Evolutionary conservation across 2,888 invertebrate species (phyloP).

Genomic region (Drosophila greeni): DNA sequence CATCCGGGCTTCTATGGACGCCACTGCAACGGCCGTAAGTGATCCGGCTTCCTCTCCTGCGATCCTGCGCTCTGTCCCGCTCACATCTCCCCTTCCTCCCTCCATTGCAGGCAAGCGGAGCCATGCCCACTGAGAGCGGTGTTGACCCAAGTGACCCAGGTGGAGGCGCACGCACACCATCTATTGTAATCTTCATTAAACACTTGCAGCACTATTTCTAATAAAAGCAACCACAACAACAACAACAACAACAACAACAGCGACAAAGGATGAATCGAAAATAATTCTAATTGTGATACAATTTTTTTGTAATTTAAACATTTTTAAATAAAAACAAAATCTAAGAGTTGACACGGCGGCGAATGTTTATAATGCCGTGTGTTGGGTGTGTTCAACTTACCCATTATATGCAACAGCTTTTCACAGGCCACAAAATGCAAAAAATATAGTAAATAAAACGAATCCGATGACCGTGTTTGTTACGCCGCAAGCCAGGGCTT

Average conservation of each 20-base stretch:
- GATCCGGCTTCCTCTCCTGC: neutral
- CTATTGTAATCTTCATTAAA: conserved; percentile 39
- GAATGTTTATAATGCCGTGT: neutral
- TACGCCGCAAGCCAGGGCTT: conserved; percentile 11
- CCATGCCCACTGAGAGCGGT: conserved; percentile 39
- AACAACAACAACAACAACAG: conserved; percentile 30
- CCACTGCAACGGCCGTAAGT: conserved; percentile 87
- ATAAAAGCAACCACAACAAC: conserved; percentile 45
- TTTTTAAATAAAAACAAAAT: conserved; percentile 58
- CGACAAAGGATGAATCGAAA: conserved; percentile 61
- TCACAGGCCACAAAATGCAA: neutral
- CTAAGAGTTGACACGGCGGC: conserved; percentile 7
- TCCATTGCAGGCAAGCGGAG: conserved; percentile 39
- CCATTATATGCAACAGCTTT: neutral
- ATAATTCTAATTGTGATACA: conserved; percentile 71
- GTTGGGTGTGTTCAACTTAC: neutral
- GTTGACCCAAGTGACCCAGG: conserved; percentile 2
- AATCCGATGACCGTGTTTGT: conserved; percentile 12
- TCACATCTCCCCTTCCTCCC: neutral
- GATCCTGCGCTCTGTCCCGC: neutral
- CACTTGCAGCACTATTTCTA: conserved; percentile 35
- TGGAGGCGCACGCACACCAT: conserved; percentile 26
- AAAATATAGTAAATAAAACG: neutral
- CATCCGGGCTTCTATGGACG: conserved; percentile 91
- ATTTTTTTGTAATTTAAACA: conserved; percentile 71